Conservation (phyloP, 1,140 invertebrate species). For the Brachionus plicatilis region DNA sequence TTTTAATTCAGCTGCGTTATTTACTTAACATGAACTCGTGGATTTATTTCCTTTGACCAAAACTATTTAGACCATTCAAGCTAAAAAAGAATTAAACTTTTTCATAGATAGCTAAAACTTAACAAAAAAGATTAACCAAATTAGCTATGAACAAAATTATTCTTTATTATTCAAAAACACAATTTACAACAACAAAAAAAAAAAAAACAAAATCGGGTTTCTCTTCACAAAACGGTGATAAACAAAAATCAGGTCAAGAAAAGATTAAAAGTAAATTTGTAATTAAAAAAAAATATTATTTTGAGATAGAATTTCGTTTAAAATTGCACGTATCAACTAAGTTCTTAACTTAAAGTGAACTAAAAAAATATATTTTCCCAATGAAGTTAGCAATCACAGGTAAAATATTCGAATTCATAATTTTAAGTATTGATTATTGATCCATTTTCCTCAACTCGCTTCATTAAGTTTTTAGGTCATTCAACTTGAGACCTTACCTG, state of each 20-base stretch:
- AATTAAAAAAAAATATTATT: not conserved
- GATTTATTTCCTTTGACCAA: not conserved
- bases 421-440: not conserved
- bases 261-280: not conserved
- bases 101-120: not conserved
- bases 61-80: not conserved
- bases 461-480: conserved; percentile 9
- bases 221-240: not conserved
- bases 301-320: not conserved
- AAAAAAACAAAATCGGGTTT: not conserved
- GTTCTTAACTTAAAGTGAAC: not conserved
- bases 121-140: too few species aligned
- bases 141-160: not conserved
- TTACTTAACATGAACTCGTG: not conserved
- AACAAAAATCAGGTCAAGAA: not conserved
- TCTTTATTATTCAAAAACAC: not conserved
- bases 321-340: not conserved
- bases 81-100: not conserved
- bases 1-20: not conserved
- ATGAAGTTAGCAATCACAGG: not conserved
- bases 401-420: not conserved
- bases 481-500: not conserved
- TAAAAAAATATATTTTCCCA: not conserved
- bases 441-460: not conserved
- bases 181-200: not conserved